Conservation (phyloP, 2,113 vertebrate genomes). For the Otus sunia region DNA sequence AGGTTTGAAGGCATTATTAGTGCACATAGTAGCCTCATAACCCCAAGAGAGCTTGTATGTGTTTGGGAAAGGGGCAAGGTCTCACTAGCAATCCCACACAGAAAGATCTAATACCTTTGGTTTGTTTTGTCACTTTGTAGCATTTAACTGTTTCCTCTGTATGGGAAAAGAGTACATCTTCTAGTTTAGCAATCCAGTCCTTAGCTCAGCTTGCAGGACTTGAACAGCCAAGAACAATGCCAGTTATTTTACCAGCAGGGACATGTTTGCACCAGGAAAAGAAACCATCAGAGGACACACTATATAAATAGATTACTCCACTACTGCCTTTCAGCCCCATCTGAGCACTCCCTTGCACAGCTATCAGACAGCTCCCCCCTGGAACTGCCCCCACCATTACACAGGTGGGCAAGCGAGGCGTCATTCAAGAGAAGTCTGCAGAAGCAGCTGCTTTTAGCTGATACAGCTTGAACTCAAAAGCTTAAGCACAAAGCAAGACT, state of each 20-base stretch:
- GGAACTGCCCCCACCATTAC: accelerated
- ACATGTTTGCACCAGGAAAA: background rate
- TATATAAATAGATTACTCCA: accelerated
- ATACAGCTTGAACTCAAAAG: accelerated
- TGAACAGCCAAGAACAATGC: accelerated
- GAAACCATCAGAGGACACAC: accelerated
- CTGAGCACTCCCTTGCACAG: accelerated
- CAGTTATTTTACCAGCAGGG: no score
- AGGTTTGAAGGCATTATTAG: accelerated
- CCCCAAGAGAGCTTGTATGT: accelerated
- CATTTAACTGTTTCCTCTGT: background rate
- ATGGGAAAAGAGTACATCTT: no score
- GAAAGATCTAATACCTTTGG: no score
- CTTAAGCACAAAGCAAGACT: background rate
- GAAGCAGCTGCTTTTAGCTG: accelerated
- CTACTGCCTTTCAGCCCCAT: accelerated
- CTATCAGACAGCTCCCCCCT: background rate
- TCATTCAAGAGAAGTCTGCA: accelerated
- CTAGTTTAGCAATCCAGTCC: no score
- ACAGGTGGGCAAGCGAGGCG: accelerated
- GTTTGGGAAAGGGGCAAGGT: background rate
- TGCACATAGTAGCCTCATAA: accelerated
- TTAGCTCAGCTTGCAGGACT: background rate
- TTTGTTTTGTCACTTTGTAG: background rate
- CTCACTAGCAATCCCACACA: background rate